Percentiles rank a stretch among this genome's conserved stretches.
Conservation (phyloP, 2,113 vertebrate species). For the Mirounga angustirostris region DNA sequence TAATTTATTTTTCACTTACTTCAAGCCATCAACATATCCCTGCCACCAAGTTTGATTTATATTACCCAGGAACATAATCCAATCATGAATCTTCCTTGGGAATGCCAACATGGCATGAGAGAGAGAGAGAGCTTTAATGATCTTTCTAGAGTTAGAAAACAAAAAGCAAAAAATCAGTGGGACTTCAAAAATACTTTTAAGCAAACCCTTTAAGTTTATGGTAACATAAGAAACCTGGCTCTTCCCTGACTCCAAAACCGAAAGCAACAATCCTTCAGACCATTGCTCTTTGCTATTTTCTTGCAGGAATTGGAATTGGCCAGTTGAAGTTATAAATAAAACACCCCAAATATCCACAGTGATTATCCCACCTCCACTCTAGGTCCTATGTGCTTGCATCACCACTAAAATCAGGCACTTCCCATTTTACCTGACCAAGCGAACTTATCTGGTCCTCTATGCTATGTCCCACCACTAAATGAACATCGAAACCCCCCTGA, state of each 20-base stretch:
- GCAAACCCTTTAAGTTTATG: not conserved
- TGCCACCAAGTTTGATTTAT: slow-evolving; percentile 89
- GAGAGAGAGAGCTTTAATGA: slow-evolving; percentile 74
- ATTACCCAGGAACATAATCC: slow-evolving; percentile 84
- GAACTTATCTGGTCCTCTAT: not conserved
- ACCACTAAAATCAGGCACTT: not conserved
- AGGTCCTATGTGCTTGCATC: not conserved
- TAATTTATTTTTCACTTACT: slow-evolving; percentile 88
- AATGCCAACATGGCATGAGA: slow-evolving; percentile 79
- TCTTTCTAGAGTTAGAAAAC: slow-evolving; percentile 79
- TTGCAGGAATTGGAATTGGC: not conserved
- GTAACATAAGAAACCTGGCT: not conserved
- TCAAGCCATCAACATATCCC: slow-evolving; percentile 85
- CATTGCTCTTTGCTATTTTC: not conserved
- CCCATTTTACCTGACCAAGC: not conserved
- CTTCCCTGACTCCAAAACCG: not conserved
- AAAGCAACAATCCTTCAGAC: not conserved
- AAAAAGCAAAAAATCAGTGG: slow-evolving; percentile 68
- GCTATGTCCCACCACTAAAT: not conserved
- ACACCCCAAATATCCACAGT: not conserved
- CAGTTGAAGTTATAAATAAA: not conserved
- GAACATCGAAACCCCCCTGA: not conserved
- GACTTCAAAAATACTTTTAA: slow-evolving; percentile 72
- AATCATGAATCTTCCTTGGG: slow-evolving; percentile 87
- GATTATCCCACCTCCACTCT: not conserved